Evolutionary conservation across 2,888 invertebrate genomes (phyloP), one percentile per base, ranked within the genome.

Genomic region (Andrena dorsata): DNA sequence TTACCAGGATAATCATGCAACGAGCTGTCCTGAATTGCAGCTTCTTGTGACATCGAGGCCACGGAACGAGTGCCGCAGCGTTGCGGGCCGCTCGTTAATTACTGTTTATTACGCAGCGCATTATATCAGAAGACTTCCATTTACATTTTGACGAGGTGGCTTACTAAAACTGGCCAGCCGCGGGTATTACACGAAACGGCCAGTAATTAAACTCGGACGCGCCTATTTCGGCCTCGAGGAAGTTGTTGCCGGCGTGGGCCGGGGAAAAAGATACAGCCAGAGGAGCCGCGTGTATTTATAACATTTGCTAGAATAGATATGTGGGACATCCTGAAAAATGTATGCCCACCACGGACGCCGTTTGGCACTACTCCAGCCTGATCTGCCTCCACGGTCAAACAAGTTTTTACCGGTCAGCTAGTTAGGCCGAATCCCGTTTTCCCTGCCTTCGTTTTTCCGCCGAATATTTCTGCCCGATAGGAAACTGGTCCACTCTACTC

Each of bases 241-340:
- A 85, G 71, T 77, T 77, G 76, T 82, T 41, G 64, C 32, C 78
- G 73, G 76, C 66, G 66, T 56, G 49, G 66, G 73, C 70, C 63
- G 53, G 32, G 68, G 73, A 73, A 77, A 77, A 85, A 86, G 81
- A 83, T 53, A 85, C 76, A 51, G 65, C 56, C 63, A 77, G 82
- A 51, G 66, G 80, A 82, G 88, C 82, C 80, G 65, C 69, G 79
- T 64, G 85, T 91, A 91, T 91, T 92, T 92, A 90, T 91, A 91
- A 91, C 87, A 84, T 77, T 81, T 74, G 87, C 83, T 75, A 82
- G 87, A 87, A 87, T 89, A 88, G 89, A 90, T 89, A 92, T 91
- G 88, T 90, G 88, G 92, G 91, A 90, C 92, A 90, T 90, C 90
- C 88, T 76, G 83, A 88, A 90, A 92, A 92, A 90, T 87, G 86